phyloP scores from a whole-genome alignment of 37 sponge, comb jelly and placozoan species.

The Crambe crambe region DNA sequence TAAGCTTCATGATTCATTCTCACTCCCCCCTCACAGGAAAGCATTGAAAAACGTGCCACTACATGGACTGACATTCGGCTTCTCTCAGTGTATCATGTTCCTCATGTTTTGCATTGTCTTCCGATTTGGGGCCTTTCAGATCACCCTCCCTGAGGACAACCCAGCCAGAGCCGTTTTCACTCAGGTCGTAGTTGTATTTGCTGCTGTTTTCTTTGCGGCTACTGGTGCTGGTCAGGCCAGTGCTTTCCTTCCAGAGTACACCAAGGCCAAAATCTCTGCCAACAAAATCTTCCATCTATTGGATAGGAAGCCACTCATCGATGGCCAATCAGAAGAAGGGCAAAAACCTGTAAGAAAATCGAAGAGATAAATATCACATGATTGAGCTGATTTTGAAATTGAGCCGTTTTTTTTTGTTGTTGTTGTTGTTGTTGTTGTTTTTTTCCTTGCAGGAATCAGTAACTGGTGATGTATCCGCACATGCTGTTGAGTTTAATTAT shows the following conservation, averaged over 20 bases:
- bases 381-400: constrained; percentile 38
- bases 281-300: constrained; percentile 73
- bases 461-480: constrained; percentile 14
- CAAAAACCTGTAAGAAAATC: constrained; percentile 33
- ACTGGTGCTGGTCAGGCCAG: constrained; percentile 71
- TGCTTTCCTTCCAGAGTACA: constrained; percentile 78
- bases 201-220: constrained; percentile 80
- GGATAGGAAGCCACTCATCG: constrained; percentile 59
- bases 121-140: constrained; percentile 77
- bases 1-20: background rate
- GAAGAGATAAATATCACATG: constrained; percentile 40
- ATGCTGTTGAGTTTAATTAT: no score
- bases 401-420: constrained; percentile 79
- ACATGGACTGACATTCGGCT: constrained; percentile 61
- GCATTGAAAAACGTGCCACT: constrained; percentile 17
- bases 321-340: constrained; percentile 71
- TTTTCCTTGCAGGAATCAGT: constrained; percentile 7
- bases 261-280: constrained; percentile 78
- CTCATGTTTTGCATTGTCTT: constrained; percentile 54
- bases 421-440: no score
- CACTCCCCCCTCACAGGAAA: constrained; percentile 7
- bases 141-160: constrained; percentile 6
- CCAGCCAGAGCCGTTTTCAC: constrained; percentile 23
- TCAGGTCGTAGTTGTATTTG: constrained; percentile 61
- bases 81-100: constrained; percentile 63